Evolutionary conservation across 2,797 vertebrate genomes (phyloP).

Genomic region (Catamblyrhynchus diadema): DNA sequence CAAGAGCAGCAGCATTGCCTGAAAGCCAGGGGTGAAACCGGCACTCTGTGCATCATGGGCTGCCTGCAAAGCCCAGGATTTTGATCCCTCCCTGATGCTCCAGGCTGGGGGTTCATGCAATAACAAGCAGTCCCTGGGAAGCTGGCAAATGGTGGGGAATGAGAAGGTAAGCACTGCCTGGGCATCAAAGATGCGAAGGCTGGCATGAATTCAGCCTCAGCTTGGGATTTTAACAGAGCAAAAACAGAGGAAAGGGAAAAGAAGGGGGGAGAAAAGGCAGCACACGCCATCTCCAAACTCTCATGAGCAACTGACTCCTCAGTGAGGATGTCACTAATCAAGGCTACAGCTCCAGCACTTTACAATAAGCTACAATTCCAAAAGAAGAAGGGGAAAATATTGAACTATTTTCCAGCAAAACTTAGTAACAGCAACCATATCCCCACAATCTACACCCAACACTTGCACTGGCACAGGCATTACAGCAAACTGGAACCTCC

Average conservation of each 20-base stretch:
- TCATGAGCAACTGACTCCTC: not conserved
- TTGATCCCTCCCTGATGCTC: not conserved
- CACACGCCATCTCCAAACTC: not conserved
- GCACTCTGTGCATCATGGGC: fast-evolving
- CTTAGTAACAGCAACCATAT: not conserved
- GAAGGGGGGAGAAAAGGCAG: not conserved
- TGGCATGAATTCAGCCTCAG: not conserved
- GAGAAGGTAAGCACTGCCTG: not conserved
- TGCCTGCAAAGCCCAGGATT: not conserved
- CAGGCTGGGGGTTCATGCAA: not conserved
- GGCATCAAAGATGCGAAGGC: not conserved
- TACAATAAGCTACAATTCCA: not conserved
- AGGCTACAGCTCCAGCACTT: not conserved
- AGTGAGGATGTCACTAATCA: fast-evolving
- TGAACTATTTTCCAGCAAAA: not conserved
- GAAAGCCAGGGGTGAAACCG: not conserved
- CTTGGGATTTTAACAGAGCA: not conserved
- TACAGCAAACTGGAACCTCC: not conserved
- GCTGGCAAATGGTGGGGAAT: not conserved
- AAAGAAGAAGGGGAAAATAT: not conserved
- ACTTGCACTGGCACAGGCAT: not conserved
- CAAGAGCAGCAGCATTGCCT: not conserved
- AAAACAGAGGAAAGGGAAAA: not conserved
- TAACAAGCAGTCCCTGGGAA: not conserved
- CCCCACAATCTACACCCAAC: not conserved